These are phyloP conservation scores for Hypsopygia costalis DNA, from an alignment of 2,888 invertebrate species.

Conservation along the genomic window DNA sequence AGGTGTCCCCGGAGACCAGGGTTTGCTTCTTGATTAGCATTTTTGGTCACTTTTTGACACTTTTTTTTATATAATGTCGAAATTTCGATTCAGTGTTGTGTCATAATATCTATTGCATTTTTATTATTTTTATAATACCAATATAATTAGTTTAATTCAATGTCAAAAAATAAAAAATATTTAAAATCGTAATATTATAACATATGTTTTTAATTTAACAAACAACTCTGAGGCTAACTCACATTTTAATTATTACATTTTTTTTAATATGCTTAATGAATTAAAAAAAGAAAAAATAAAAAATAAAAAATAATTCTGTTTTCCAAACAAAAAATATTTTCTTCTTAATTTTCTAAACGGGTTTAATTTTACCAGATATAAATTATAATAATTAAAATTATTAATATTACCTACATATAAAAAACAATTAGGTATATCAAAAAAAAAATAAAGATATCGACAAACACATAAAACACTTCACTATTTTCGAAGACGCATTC, in stretches of 20 bases:
- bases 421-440: neutral
- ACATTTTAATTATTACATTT: too few species aligned
- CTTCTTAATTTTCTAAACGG: too few species aligned
- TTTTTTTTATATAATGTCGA: constrained; percentile 9
- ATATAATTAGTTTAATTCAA: neutral
- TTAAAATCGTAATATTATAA: too few species aligned
- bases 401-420: neutral
- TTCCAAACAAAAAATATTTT: too few species aligned
- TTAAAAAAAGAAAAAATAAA: too few species aligned
- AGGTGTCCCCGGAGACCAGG: constrained; percentile 68
- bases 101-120: neutral
- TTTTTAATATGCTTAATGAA: too few species aligned
- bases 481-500: neutral
- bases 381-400: too few species aligned
- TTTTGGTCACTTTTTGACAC: constrained; percentile 43
- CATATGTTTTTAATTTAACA: too few species aligned
- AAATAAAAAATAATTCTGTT: too few species aligned
- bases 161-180: too few species aligned
- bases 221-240: too few species aligned
- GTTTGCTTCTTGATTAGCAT: constrained; percentile 61
- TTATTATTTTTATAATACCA: neutral
- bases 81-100: neutral
- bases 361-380: too few species aligned
- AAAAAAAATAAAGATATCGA: neutral
- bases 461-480: neutral